Evolutionary conservation across 2,113 vertebrate species (phyloP).

Genomic region (Hepsetus odoe): DNA sequence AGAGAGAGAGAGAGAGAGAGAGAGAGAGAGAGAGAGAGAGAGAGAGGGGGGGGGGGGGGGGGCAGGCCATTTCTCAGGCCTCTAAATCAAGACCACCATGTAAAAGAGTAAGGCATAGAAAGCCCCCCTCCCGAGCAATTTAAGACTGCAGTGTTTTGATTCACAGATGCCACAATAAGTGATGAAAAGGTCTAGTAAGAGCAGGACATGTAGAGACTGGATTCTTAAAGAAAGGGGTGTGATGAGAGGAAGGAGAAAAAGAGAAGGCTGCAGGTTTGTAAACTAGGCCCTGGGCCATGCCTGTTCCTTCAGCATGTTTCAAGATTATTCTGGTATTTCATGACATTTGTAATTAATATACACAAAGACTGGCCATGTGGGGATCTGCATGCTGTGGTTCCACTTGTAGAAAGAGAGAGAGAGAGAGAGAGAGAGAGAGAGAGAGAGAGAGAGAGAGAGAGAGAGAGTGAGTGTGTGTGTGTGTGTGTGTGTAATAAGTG

Average conservation of each 20-base stretch:
- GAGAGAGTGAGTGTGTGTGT: conserved; percentile 2
- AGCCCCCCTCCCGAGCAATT: neutral
- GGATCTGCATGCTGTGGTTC: neutral
- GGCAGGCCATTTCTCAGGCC: conserved; percentile 25
- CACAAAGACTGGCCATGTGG: neutral
- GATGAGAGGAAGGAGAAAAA: neutral
- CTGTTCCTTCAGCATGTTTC: neutral
- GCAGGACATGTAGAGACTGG: neutral
- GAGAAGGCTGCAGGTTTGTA: neutral
- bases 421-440: neutral
- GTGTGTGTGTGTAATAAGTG: neutral
- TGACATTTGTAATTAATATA: conserved; percentile 39
- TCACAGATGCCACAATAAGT: neutral
- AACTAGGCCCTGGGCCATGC: neutral
- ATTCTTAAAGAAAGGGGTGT: neutral
- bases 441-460: neutral
- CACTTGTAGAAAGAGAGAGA: conserved; percentile 24
- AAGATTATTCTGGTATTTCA: conserved; percentile 18
- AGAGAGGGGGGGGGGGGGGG: neutral
- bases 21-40: neutral
- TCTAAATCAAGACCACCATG: conserved; percentile 34
- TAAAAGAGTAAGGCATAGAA: conserved; percentile 9
- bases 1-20: neutral
- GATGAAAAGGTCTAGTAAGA: neutral
- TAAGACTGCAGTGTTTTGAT: neutral